Percentiles rank a stretch among this genome's conserved stretches.
Conservation (phyloP, 2,888 invertebrate species). For the Phlogophora meticulosa region DNA sequence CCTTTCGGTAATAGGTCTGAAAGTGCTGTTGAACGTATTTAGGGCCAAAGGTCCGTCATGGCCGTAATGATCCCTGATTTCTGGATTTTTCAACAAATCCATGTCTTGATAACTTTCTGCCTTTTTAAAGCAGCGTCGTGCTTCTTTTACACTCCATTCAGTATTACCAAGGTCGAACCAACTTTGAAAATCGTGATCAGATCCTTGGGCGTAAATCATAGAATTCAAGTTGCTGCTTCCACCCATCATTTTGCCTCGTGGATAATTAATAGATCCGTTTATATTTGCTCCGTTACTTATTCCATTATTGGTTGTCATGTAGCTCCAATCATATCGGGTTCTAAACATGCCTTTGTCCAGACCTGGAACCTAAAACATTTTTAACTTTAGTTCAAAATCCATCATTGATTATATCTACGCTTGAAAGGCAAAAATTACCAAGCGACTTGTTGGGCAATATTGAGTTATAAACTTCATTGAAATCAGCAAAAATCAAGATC, state of each 20-base stretch:
- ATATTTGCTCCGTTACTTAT: conserved; percentile 92
- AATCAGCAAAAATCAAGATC: too few relatives aligned
- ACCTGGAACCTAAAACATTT: conserved; percentile 70
- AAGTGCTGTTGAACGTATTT: conserved; percentile 84
- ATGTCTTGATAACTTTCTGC: conserved; percentile 84
- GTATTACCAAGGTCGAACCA: conserved; percentile 90
- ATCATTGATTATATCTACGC: fast-evolving
- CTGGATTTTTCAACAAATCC: conserved; percentile 63
- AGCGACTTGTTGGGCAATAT: too few relatives aligned
- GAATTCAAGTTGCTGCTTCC: conserved; percentile 91
- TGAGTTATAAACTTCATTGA: not conserved
- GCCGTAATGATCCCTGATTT: conserved; percentile 77
- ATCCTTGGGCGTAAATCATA: conserved; percentile 91
- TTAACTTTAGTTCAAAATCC: not conserved
- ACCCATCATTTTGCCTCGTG: conserved; percentile 92
- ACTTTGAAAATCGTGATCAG: conserved; percentile 84
- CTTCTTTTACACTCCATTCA: conserved; percentile 90
- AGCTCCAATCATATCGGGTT: conserved; percentile 94
- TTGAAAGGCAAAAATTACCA: not conserved
- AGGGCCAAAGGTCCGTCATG: conserved; percentile 84
- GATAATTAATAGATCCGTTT: conserved; percentile 83
- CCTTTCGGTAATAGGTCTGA: conserved; percentile 71
- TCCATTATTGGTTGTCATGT: conserved; percentile 94
- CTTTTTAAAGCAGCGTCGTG: conserved; percentile 87
- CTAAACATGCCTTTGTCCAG: conserved; percentile 68